These are phyloP conservation scores for Athetis lepigone DNA, from an alignment of 2,888 invertebrate species.

Conservation along the genomic window DNA sequence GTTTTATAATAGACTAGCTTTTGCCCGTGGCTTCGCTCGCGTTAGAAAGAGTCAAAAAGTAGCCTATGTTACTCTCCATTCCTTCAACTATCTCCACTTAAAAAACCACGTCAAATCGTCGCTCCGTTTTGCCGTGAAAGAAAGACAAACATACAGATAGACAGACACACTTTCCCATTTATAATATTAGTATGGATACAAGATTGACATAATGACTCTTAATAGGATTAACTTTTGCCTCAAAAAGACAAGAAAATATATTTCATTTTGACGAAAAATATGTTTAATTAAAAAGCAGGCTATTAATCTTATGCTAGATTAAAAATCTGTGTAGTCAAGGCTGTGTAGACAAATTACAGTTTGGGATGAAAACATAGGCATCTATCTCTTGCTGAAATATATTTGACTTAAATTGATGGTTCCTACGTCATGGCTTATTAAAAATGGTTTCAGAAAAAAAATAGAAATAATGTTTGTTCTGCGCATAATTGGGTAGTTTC, in stretches of 20 bases:
- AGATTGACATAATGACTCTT: background rate
- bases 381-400: conserved; percentile 1
- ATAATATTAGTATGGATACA: background rate
- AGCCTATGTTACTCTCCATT: too few species aligned
- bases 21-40: too few species aligned
- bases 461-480: too few species aligned
- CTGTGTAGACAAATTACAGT: conserved; percentile 24
- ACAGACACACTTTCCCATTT: too few species aligned
- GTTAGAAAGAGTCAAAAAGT: too few species aligned
- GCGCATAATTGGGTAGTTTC: too few species aligned
- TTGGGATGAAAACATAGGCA: conserved; percentile 7
- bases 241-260: background rate
- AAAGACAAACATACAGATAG: too few species aligned
- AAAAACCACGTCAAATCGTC: too few species aligned
- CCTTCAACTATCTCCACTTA: too few species aligned
- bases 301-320: conserved; percentile 29
- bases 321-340: conserved; percentile 22
- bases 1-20: too few species aligned
- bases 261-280: conserved; percentile 1
- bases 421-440: background rate
- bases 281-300: conserved; percentile 33
- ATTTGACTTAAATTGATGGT: background rate
- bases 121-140: too few species aligned
- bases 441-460: background rate
- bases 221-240: background rate